Conservation (phyloP, 2,888 invertebrate genomes). For the Salticus scenicus region DNA sequence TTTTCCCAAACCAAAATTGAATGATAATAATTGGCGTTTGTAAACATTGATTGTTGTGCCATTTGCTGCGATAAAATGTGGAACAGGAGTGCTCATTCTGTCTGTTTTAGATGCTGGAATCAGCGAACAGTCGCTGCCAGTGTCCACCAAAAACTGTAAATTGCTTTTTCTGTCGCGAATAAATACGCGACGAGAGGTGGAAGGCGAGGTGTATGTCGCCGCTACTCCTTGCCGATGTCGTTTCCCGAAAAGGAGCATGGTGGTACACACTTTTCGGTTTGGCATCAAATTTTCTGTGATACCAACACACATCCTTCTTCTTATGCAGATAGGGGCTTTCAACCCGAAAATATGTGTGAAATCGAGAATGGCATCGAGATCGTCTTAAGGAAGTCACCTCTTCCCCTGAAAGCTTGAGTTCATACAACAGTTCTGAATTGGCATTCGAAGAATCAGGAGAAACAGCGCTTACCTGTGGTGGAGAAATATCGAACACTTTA, state of each 20-base stretch:
- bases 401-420: not conserved
- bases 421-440: not conserved
- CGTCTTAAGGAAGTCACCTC: not conserved
- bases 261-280: conserved; percentile 42
- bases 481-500: not conserved
- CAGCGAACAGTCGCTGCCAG: not conserved
- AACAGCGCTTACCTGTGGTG: not conserved
- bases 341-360: not conserved
- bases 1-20: not conserved
- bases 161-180: not conserved
- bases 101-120: not conserved
- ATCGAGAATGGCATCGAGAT: not conserved
- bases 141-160: not conserved
- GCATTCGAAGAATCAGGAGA: not conserved
- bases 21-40: no score
- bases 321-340: no score
- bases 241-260: conserved; percentile 37
- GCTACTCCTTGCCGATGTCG: not conserved
- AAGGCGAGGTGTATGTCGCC: no score
- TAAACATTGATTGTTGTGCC: not conserved
- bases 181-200: no score
- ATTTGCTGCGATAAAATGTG: not conserved
- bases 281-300: conserved; percentile 44
- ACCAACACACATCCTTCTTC: conserved; percentile 14
- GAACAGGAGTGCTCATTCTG: not conserved